A percentile compares a stretch with the other conserved stretches of the same genome.
phyloP scores from a whole-genome alignment of 1,140 invertebrate species.

The Octopus sinensis region DNA sequence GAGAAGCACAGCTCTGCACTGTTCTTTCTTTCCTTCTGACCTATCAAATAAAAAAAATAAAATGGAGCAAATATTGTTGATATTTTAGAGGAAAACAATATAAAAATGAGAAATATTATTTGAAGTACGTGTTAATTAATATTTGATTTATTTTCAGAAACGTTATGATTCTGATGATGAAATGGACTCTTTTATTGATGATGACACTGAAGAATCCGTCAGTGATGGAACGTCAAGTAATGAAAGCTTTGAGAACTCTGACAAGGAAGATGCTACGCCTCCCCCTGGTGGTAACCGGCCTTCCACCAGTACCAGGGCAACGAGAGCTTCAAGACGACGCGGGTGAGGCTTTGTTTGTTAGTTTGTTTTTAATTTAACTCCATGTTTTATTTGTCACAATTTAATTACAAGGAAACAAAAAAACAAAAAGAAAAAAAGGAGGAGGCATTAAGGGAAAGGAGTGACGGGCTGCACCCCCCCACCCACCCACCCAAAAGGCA shows the following conservation, averaged over 20 bases:
- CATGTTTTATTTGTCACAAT: too few species aligned
- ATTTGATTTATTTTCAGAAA: not conserved
- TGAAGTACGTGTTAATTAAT: too few species aligned
- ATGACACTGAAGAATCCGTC: conserved; percentile 14
- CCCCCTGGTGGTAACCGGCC: not conserved
- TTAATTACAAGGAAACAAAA: too few species aligned
- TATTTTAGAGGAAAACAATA: too few species aligned
- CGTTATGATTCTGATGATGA: not conserved
- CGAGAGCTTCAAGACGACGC: not conserved
- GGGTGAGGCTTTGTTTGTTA: not conserved
- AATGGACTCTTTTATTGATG: conserved; percentile 32
- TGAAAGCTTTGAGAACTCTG: conserved; percentile 22
- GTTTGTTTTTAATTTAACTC: not conserved
- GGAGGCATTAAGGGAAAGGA: too few species aligned
- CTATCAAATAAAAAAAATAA: too few species aligned
- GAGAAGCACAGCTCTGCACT: too few species aligned
- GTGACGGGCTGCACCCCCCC: too few species aligned
- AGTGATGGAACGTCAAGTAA: conserved; percentile 11
- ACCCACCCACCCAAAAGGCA: too few species aligned
- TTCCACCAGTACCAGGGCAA: not conserved
- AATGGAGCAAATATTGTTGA: too few species aligned
- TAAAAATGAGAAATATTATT: not conserved
- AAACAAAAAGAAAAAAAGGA: too few species aligned
- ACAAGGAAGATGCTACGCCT: conserved; percentile 21
- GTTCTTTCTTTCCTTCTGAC: too few species aligned